These are phyloP conservation scores for Pseudorectes ferrugineus DNA, from an alignment of 2,113 vertebrate genomes.

Conservation along the genomic window DNA sequence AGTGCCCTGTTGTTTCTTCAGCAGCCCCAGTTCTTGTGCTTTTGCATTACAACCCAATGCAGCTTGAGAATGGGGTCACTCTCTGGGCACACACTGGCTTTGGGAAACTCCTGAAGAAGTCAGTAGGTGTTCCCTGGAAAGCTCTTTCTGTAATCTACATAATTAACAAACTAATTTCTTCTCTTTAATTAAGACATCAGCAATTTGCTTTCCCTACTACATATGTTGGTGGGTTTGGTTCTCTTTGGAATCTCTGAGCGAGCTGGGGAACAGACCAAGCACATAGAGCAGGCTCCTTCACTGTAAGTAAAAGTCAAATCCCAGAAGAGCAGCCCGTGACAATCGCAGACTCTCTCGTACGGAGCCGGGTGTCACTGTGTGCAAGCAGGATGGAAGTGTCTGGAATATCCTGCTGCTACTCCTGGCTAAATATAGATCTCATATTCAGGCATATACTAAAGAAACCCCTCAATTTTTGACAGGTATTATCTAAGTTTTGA, in stretches of 20 bases:
- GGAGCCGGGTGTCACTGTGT: background rate
- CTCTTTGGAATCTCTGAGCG: background rate
- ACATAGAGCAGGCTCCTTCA: background rate
- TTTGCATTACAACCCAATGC: background rate
- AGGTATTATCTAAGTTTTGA: background rate
- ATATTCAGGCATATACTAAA: background rate
- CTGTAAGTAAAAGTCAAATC: background rate
- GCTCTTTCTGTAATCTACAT: background rate
- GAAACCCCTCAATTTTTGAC: too few relatives aligned
- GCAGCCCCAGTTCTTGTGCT: rapidly evolving
- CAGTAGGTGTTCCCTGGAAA: background rate
- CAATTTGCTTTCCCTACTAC: background rate
- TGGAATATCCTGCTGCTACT: background rate
- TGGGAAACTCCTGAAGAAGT: background rate
- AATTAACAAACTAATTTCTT: background rate
- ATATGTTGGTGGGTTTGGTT: background rate
- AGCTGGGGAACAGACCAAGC: background rate
- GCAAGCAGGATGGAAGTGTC: background rate
- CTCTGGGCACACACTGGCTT: background rate
- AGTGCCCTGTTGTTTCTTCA: background rate
- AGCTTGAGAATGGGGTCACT: background rate
- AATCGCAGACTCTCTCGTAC: rapidly evolving
- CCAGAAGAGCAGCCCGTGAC: background rate
- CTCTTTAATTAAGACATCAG: background rate
- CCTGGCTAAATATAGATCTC: background rate